Conservation (phyloP, 2,113 vertebrate species). For the Chiloscyllium plagiosum region DNA sequence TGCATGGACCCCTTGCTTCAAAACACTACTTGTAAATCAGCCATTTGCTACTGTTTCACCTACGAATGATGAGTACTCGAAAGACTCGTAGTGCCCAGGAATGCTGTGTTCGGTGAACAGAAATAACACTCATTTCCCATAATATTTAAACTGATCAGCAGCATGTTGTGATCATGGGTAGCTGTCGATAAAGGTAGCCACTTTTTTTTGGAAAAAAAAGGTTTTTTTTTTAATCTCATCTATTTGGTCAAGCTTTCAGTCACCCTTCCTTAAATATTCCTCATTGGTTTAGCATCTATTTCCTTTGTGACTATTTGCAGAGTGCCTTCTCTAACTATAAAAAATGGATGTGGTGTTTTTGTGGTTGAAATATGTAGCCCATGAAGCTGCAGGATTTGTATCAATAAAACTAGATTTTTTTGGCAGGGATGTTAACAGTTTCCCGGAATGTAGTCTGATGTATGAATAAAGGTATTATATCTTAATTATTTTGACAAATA, state of each 20-base stretch:
- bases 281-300: not conserved
- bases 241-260: not conserved
- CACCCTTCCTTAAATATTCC: not conserved
- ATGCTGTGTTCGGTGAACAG: not conserved
- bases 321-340: not conserved
- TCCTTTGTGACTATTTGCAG: not conserved
- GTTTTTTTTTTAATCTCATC: not conserved
- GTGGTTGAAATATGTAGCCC: not conserved
- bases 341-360: not conserved
- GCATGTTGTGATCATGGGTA: not conserved
- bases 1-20: not conserved
- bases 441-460: not conserved
- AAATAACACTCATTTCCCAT: not conserved
- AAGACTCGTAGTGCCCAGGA: not conserved
- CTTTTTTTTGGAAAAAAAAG: not conserved
- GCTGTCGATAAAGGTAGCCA: not conserved
- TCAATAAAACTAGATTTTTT: not conserved
- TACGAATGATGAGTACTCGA: not conserved
- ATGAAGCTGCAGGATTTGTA: not conserved
- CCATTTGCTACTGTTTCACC: not conserved
- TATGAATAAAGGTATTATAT: not conserved
- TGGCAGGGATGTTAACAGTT: not conserved
- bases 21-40: not conserved
- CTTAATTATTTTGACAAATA: not conserved
- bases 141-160: not conserved